Base-by-base conservation (phyloP, 2,888 invertebrate genomes). In the Nasonia oneida region DNA sequence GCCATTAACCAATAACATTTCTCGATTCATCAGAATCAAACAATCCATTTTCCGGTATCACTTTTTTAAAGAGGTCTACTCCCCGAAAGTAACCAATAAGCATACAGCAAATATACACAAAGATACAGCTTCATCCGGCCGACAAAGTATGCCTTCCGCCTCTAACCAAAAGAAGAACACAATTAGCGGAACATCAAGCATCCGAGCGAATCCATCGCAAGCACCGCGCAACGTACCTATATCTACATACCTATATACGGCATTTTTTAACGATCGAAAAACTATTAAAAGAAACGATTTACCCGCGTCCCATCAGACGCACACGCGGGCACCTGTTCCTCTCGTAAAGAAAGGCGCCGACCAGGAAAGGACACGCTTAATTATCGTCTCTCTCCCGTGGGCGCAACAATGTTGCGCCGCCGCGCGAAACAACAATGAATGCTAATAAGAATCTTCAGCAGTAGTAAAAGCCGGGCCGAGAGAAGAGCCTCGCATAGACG, bases 401-500 rank as follows among this genome's bases (percentile, higher is more conserved):
- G 37, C 37, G 85, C 39, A 78, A 76, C 80, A 77, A 81, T 84
- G 84, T 80, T 57, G 53, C 18, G 64, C 64, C 67, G 14, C 10
- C 64, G 29, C 42, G 73, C 73, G 73, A 47, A 73, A 82, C 85
- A 86, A 86, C 85, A 75, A 83, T 82, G 82, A 80, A 83, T 80
- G 83, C 81, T 86, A 86, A 86, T 86, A 81, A 86, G 86, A 84
- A 84, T 83, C 75, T 85, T 81, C 18, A 14, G 57, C n/a, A 42
- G 80, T 50, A 18, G 81, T 74, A 77, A 78, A 81, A 81, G 78
- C 50, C 42, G 53, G 29, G 73, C 47, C 37, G 42, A 47, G 57
- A 61, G 8, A n/a, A 37, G 50, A 37, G 0, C 3, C 37, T 67
- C 80, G 64, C 76, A 61, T 80, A 88, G 87, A 87, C 87, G 71